phyloP scores from a whole-genome alignment of 2,113 vertebrate species.

The Stigmatopora argus region DNA sequence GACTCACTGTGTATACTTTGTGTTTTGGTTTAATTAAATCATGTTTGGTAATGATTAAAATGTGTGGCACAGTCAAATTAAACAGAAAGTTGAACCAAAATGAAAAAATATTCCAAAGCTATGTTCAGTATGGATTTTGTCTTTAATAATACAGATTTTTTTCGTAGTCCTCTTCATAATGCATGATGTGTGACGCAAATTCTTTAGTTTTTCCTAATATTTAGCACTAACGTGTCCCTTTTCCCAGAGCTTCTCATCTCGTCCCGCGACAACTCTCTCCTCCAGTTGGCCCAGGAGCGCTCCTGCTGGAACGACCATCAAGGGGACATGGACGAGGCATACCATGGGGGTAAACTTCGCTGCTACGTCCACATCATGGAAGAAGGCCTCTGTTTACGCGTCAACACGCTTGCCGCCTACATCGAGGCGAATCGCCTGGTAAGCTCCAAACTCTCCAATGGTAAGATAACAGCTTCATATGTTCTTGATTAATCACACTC shows the following conservation, averaged over 20 bases:
- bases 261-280: slow-evolving; percentile 74
- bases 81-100: too few species aligned
- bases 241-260: slow-evolving; percentile 80
- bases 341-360: slow-evolving; percentile 81
- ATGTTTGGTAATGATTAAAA: not conserved
- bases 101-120: too few species aligned
- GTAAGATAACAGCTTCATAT: not conserved
- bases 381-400: slow-evolving; percentile 86
- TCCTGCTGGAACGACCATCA: slow-evolving; percentile 90
- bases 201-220: not conserved
- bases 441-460: slow-evolving; percentile 37
- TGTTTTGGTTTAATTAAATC: not conserved
- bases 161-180: too few species aligned
- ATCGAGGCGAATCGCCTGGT: slow-evolving; percentile 95
- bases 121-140: too few species aligned
- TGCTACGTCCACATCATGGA: slow-evolving; percentile 95
- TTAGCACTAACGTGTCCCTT: not conserved
- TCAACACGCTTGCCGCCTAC: slow-evolving; percentile 88
- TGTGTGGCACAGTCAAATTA: too few species aligned
- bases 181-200: not conserved
- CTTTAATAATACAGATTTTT: too few species aligned
- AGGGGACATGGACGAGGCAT: slow-evolving; percentile 83
- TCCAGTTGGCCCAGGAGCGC: slow-evolving; percentile 78
- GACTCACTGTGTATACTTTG: not conserved
- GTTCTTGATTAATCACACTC: not conserved